Percentiles rank a stretch among this genome's conserved stretches.
Conservation (phyloP, 2,888 invertebrate genomes). For the Drosophila anceps region DNA sequence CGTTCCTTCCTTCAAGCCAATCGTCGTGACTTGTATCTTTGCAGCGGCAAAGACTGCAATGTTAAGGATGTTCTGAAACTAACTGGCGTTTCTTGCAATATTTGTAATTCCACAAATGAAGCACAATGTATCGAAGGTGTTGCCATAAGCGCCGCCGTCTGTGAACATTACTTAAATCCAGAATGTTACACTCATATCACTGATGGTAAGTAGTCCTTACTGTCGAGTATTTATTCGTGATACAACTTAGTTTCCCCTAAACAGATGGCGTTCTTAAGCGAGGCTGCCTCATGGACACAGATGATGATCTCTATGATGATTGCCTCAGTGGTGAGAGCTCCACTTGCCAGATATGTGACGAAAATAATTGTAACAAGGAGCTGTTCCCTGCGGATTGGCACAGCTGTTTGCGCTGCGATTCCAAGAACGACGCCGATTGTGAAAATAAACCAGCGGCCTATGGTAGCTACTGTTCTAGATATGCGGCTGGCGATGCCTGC, state of each 20-base stretch:
- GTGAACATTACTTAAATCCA: slow-evolving; percentile 63
- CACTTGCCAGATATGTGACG: slow-evolving; percentile 64
- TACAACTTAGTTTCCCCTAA: neutral
- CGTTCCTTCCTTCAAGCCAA: slow-evolving; percentile 42
- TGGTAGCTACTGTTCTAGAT: slow-evolving; percentile 63
- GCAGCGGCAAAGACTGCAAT: slow-evolving; percentile 77
- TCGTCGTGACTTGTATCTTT: slow-evolving; percentile 70
- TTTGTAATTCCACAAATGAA: slow-evolving; percentile 66
- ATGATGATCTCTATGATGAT: slow-evolving; percentile 61
- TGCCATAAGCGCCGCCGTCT: neutral
- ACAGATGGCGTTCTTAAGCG: slow-evolving; percentile 73
- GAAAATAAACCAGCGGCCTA: slow-evolving; percentile 54
- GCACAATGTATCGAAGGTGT: slow-evolving; percentile 56
- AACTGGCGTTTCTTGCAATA: slow-evolving; percentile 40
- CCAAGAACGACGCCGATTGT: slow-evolving; percentile 61
- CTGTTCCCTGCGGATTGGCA: slow-evolving; percentile 74
- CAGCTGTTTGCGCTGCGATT: slow-evolving; percentile 77
- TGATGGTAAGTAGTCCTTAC: slow-evolving; percentile 45
- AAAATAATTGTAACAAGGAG: slow-evolving; percentile 66
- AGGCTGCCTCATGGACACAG: slow-evolving; percentile 71
- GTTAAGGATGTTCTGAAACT: slow-evolving; percentile 53
- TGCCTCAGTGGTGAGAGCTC: slow-evolving; percentile 58
- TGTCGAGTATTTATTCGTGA: too few relatives aligned
- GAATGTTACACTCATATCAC: slow-evolving; percentile 64
- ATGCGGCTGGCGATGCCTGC: slow-evolving; percentile 66